Base-by-base conservation (phyloP, 1,140 invertebrate species). In the Batillaria attramentaria region DNA sequence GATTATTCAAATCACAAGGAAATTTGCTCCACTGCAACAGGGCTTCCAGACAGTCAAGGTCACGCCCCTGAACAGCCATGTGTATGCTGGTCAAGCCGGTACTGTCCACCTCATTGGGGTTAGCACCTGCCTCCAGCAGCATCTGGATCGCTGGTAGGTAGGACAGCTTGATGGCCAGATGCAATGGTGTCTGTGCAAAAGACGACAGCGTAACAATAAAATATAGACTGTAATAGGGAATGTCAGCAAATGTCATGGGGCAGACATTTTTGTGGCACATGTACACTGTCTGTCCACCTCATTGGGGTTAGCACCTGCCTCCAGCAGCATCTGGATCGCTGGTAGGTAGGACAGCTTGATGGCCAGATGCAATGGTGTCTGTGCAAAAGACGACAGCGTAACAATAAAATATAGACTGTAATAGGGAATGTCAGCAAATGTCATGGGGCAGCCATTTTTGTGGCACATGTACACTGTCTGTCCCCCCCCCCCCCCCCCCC, bases 351-450 rank as follows among this genome's bases (percentile, higher is more conserved):
- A 66, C 72, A 86, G 72, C 68, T 86, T 83, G 33, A 86, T 75
- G 16, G 85, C 83, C 43, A 86, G 74, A 46, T 88, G 88, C 1
- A 88, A 77, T 0, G 87, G 85, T 18, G 85, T 87, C 84, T 87
- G 77, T 5, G 62, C 77, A 41, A n/a, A n/a, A n/a, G n/a, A n/a
- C n/a, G n/a, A n/a, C n/a, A n/a, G n/a, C n/a, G n/a, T n/a, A n/a
- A n/a, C n/a, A n/a, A n/a, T n/a, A n/a, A n/a, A n/a, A n/a, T n/a
- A n/a, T n/a, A n/a, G n/a, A n/a, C n/a, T n/a, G n/a, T n/a, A n/a
- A n/a, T n/a, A n/a, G n/a, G n/a, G n/a, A n/a, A n/a, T n/a, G n/a
- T n/a, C n/a, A n/a, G n/a, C n/a, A n/a, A n/a, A n/a, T n/a, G n/a
- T n/a, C n/a, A n/a, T n/a, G n/a, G n/a, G n/a, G n/a, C n/a, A n/a